Evolutionary conservation across 2,888 invertebrate species (phyloP).

Genomic region (Parascotia fuliginaria): DNA sequence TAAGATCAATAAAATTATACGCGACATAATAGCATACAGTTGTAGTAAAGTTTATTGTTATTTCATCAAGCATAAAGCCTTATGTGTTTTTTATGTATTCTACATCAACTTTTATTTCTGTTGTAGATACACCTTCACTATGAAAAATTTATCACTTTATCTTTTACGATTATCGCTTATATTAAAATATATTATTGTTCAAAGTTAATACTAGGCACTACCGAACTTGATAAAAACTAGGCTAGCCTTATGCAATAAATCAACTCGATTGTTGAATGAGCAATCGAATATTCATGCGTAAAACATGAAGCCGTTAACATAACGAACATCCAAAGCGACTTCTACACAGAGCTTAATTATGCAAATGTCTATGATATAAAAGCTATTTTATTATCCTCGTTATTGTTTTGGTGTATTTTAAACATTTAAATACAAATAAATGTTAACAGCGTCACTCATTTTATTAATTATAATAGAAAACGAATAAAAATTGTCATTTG

Average conservation of each 20-base stretch:
- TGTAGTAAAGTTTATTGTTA: conserved; percentile 2
- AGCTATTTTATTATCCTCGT: conserved; percentile 43
- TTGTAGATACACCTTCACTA: conserved; percentile 7
- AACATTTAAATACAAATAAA: conserved; percentile 22
- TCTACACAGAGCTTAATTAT: conserved; percentile 64
- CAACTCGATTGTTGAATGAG: conserved; percentile 51
- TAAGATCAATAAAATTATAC: neutral
- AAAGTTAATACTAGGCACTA: conserved; percentile 17
- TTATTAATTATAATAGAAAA: conserved; percentile 22
- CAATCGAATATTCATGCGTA: conserved; percentile 70
- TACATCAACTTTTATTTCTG: conserved; percentile 1
- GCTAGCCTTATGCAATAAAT: conserved; percentile 47
- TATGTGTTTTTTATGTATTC: neutral
- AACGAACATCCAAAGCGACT: conserved; percentile 58
- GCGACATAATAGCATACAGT: neutral
- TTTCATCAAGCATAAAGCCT: neutral
- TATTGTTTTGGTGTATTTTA: conserved; percentile 29
- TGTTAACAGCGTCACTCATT: conserved; percentile 13
- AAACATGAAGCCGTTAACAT: conserved; percentile 52
- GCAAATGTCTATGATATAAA: conserved; percentile 58
- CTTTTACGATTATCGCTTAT: conserved; percentile 37
- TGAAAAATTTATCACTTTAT: conserved; percentile 18
- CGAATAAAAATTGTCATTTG: conserved; percentile 19
- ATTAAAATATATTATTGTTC: conserved; percentile 34
- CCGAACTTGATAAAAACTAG: conserved; percentile 41